Evolutionary conservation across 2,888 invertebrate genomes (phyloP).

Genomic region (Latrodectus elegans): DNA sequence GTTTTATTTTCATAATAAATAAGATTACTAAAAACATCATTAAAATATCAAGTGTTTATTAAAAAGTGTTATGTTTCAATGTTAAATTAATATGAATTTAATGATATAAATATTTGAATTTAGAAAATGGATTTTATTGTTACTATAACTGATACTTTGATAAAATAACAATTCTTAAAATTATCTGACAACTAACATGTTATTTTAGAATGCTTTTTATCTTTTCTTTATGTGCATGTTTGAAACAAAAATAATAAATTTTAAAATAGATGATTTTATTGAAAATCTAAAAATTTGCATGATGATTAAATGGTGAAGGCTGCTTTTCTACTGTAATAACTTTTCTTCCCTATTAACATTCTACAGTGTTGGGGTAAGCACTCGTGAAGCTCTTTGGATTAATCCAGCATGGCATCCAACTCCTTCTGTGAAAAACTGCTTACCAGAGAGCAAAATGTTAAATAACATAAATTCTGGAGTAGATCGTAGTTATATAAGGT

Average conservation of each 20-base stretch:
- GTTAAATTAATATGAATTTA: too few relatives aligned
- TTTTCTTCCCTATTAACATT: constrained; percentile 50
- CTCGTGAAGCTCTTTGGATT: constrained; percentile 79
- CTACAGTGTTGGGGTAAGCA: constrained; percentile 70
- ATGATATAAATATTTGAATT: too few relatives aligned
- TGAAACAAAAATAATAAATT: background rate
- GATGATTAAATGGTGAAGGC: constrained; percentile 47
- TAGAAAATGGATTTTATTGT: too few relatives aligned
- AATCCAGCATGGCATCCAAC: constrained; percentile 82
- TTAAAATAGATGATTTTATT: background rate
- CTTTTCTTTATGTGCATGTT: too few relatives aligned
- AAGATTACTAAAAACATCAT: too few relatives aligned
- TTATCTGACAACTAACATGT: too few relatives aligned
- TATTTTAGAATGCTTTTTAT: too few relatives aligned
- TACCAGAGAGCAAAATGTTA: constrained; percentile 79
- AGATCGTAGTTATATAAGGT: constrained; percentile 71
- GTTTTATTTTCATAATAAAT: too few relatives aligned
- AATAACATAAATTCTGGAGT: constrained; percentile 74
- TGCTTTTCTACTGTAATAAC: constrained; percentile 36
- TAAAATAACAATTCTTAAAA: too few relatives aligned
- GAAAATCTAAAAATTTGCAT: constrained; percentile 16
- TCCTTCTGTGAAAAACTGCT: constrained; percentile 79
- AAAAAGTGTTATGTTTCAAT: too few relatives aligned
- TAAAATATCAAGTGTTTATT: too few relatives aligned
- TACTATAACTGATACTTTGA: too few relatives aligned